Conservation (phyloP, 2,113 vertebrate species). For the Eudyptes chrysolophus region DNA sequence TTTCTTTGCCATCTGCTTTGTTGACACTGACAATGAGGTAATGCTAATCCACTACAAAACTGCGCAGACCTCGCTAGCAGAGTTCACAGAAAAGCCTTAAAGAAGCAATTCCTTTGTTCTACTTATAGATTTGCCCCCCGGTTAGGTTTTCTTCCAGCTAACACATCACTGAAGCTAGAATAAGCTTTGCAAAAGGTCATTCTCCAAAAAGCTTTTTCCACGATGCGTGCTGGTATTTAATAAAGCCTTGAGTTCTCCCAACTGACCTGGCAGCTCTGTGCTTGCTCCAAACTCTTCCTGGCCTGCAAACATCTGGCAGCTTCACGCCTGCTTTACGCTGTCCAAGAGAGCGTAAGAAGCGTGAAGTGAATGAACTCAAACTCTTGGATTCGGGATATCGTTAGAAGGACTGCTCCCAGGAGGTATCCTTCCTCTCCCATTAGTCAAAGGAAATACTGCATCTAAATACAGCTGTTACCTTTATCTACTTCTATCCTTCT, state of each 20-base stretch:
- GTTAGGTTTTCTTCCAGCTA: background rate
- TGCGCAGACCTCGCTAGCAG: background rate
- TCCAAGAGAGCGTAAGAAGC: background rate
- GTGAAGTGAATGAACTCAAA: background rate
- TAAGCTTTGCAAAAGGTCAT: background rate
- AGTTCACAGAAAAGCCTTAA: background rate
- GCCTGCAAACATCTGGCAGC: background rate
- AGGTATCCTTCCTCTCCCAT: background rate
- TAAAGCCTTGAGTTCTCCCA: background rate
- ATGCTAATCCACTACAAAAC: background rate
- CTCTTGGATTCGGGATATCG: background rate
- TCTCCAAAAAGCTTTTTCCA: background rate
- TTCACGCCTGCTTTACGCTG: background rate
- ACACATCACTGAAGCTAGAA: background rate
- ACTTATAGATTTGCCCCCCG: background rate
- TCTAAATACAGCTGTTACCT: conserved; percentile 27
- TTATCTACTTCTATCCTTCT: background rate
- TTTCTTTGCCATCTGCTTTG: background rate
- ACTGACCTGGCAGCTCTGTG: background rate
- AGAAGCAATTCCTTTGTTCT: background rate
- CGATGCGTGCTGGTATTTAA: background rate
- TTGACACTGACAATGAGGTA: background rate
- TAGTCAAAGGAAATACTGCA: conserved; percentile 2
- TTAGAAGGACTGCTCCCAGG: background rate
- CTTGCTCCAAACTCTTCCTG: background rate